phyloP scores from a whole-genome alignment of 2,888 invertebrate genomes.

The Stenolophus ochropezus region DNA sequence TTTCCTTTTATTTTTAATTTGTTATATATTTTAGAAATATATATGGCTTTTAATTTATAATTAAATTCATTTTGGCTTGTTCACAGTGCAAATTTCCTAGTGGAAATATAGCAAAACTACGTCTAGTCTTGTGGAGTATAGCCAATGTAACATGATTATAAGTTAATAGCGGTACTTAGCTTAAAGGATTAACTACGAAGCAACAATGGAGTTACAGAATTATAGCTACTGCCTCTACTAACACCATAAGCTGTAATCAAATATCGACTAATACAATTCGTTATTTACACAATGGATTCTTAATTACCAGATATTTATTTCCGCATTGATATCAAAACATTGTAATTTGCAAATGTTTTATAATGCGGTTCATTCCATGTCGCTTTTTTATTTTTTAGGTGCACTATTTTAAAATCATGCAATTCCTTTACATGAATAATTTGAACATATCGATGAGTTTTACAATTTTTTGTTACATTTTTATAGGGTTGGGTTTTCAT shows the following conservation, averaged over 20 bases:
- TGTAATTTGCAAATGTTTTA: neutral
- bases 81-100: too few relatives aligned
- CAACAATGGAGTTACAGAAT: neutral
- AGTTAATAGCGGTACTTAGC: neutral
- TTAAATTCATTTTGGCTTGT: too few relatives aligned
- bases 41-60: too few relatives aligned
- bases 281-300: neutral
- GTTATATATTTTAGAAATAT: too few relatives aligned
- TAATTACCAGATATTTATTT: neutral
- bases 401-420: neutral
- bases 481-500: neutral
- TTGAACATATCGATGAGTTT: neutral
- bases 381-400: too few relatives aligned
- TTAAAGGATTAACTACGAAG: neutral
- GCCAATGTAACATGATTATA: neutral
- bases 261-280: neutral
- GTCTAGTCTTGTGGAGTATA: neutral
- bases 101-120: neutral
- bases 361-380: too few relatives aligned
- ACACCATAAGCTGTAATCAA: neutral
- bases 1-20: too few relatives aligned
- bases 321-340: neutral
- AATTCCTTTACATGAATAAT: neutral
- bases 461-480: neutral
- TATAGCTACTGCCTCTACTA: neutral